Conservation (phyloP, 2,888 invertebrate species). For the Malacosoma neustria region DNA sequence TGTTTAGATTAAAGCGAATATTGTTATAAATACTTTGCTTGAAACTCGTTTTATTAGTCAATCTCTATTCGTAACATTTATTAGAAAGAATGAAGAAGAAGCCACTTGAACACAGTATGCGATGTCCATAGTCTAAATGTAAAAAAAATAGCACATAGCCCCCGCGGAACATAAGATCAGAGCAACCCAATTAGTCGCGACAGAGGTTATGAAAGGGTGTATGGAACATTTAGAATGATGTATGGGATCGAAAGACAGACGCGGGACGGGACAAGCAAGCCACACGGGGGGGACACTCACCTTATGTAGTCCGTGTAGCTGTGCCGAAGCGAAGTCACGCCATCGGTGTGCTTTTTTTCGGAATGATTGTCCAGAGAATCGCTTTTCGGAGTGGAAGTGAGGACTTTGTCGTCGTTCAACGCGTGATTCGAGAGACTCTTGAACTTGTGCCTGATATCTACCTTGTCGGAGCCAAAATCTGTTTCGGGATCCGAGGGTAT, state of each 20-base stretch:
- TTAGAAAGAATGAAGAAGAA: no score
- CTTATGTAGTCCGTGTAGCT: constrained; percentile 50
- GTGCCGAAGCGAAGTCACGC: constrained; percentile 33
- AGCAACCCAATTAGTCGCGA: constrained; percentile 26
- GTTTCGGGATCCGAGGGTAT: constrained; percentile 46
- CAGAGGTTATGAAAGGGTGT: constrained; percentile 16
- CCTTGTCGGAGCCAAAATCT: constrained; percentile 27
- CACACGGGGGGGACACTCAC: constrained; percentile 33
- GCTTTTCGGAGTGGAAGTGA: constrained; percentile 45
- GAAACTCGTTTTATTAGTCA: no score
- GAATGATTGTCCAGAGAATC: constrained; percentile 10
- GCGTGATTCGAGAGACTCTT: constrained; percentile 38
- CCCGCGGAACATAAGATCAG: constrained; percentile 14
- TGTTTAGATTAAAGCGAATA: no score
- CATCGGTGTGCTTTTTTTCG: constrained; percentile 12
- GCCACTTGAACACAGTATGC: no score
- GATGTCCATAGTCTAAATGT: no score
- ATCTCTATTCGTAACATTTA: no score
- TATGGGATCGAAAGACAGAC: constrained; percentile 2
- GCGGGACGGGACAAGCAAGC: constrained; percentile 15
- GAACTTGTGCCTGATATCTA: constrained; percentile 44
- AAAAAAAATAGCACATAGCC: constrained; percentile 14
- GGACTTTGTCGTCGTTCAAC: constrained; percentile 23
- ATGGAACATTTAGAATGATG: constrained; percentile 6
- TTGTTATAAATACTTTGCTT: no score